Evolutionary conservation across 23 tunicate genomes (phyloP), one percentile per base, ranked within the genome.

Genomic region (Ascidia mentula): DNA sequence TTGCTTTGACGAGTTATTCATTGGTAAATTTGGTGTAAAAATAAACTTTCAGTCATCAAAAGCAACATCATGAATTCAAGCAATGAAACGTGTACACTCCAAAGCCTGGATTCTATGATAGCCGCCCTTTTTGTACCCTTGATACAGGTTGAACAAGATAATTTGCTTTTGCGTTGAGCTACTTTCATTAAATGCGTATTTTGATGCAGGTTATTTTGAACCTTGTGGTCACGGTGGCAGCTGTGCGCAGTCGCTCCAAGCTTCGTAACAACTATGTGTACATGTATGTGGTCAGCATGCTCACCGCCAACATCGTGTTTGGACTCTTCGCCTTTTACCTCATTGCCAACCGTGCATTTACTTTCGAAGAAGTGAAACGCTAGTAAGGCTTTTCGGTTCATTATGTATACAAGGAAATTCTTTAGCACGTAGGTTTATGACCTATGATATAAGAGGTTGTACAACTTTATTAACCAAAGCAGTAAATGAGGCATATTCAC

Each of bases 241-340:
- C 69, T 8, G 35, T 82, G n/a, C 80, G 76, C 30, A 74, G 80
- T 1, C 37, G 80, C 5, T 33, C 72, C 8, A 74, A 59, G 38
- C 59, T 82, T 59, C 80, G 87, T 45, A 79, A 82, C 73, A 82
- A 82, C 59, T 82, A 42, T 33, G 87, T 82, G 34, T 82, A 82
- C 35, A 42, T 60, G 18, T 82, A 82, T 59, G 87, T 82, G 75
- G 5, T 75, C 72, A 82, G 76, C 80, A 46, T 33, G 73, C 60
- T 82, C 36, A 34, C 76, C 0, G 87, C 73, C 33, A 82, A 82
- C 74, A 42, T 82, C 15, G 6, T 75, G 17, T 82, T 73, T 33
- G 87, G 87, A 9, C 22, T 82, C 32, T 82, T 60, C 24, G 53
- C 80, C 18, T n/a, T 40, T 18, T 82, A 59, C 20, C 32, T 32